phyloP scores from a whole-genome alignment of 2,888 invertebrate species.

The Patella ulyssiponensis region DNA sequence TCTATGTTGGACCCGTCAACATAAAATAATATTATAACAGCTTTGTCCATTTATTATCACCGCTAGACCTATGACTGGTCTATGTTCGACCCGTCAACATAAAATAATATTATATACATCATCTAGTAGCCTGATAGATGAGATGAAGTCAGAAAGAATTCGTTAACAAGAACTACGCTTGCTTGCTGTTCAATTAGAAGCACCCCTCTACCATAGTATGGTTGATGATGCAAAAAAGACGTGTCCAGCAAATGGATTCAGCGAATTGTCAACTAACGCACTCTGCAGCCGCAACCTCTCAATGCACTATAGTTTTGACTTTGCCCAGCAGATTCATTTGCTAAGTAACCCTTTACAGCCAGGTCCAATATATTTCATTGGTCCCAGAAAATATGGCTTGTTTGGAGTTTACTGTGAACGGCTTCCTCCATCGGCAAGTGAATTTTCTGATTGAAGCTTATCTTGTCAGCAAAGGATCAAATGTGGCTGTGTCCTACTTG shows the following conservation, averaged over 20 bases:
- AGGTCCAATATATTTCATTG: conserved; percentile 49
- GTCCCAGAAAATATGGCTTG: conserved; percentile 45
- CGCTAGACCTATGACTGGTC: conserved; percentile 30
- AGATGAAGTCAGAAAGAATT: conserved; percentile 2
- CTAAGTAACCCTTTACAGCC: conserved; percentile 45
- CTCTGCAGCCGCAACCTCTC: not conserved
- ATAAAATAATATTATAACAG: conserved; percentile 25
- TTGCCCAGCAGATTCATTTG: conserved; percentile 47
- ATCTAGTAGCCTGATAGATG: conserved; percentile 17
- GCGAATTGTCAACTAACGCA: not conserved
- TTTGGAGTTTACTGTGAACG: conserved; percentile 46
- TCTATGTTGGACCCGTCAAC: conserved; percentile 37
- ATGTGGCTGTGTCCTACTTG: conserved; percentile 27
- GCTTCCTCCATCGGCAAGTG: conserved; percentile 18
- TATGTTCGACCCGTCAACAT: conserved; percentile 37
- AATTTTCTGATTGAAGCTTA: conserved; percentile 44
- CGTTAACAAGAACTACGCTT: not conserved
- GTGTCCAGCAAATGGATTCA: not conserved
- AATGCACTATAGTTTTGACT: conserved; percentile 44
- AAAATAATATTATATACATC: conserved; percentile 21
- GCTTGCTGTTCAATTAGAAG: conserved; percentile 21
- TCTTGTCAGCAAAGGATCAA: conserved; percentile 30
- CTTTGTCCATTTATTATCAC: conserved; percentile 29
- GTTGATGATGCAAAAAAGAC: not conserved
- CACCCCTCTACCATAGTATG: conserved; percentile 13